Conservation (phyloP, 2,113 vertebrate genomes). For the Peromyscus maniculatus region DNA sequence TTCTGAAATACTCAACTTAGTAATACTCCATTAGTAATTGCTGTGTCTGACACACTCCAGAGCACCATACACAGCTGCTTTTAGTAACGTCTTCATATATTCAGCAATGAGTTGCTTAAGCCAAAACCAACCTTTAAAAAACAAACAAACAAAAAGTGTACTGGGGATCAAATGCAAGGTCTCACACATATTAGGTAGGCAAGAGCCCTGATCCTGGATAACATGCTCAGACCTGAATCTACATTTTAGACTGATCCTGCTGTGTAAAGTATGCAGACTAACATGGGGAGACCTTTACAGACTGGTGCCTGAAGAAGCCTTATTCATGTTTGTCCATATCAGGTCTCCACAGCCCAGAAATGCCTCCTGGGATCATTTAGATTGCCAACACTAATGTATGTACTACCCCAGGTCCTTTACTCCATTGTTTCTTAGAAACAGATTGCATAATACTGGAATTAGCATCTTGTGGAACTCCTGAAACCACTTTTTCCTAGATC, state of each 20-base stretch:
- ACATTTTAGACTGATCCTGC: neutral
- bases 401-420: neutral
- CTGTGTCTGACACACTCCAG: neutral
- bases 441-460: neutral
- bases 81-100: neutral
- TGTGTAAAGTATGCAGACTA: neutral
- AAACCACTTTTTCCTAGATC: neutral
- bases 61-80: neutral
- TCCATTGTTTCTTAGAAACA: neutral
- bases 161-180: neutral
- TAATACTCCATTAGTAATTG: neutral
- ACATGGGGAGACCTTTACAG: neutral
- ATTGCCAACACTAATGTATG: neutral
- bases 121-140: neutral
- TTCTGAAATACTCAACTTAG: constrained; percentile 42
- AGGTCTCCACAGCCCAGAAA: neutral
- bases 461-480: neutral
- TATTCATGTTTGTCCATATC: neutral
- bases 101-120: neutral
- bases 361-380: neutral
- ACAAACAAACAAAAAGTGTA: neutral
- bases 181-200: neutral
- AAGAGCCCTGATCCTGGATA: neutral
- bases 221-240: neutral
- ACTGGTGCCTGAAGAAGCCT: neutral